Percentiles rank a stretch among this genome's conserved stretches.
Conservation (phyloP, 2,888 invertebrate species). For the Diogma glabrata region DNA sequence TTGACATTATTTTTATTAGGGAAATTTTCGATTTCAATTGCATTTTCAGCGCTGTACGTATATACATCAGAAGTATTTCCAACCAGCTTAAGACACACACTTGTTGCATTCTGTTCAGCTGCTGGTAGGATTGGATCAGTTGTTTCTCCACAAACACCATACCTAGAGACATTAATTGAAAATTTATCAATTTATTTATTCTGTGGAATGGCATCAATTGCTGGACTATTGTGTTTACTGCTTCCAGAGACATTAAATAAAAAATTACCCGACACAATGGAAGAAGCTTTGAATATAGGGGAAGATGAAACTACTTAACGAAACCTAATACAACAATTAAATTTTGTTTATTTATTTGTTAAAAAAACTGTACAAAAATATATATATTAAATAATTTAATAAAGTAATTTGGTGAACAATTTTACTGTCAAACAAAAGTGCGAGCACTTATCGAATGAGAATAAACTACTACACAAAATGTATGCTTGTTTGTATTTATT, state of each 20-base stretch:
- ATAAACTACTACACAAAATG: no score
- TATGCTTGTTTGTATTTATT: no score
- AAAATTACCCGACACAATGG: slow-evolving; percentile 43
- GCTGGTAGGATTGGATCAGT: slow-evolving; percentile 58
- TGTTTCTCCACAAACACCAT: slow-evolving; percentile 58
- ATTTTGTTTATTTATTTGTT: no score
- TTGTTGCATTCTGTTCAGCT: slow-evolving; percentile 56
- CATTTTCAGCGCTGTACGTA: slow-evolving; percentile 54
- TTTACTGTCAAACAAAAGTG: no score
- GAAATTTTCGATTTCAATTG: slow-evolving; percentile 52
- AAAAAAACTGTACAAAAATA: no score
- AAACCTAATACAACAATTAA: no score
- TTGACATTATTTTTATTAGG: slow-evolving; percentile 43
- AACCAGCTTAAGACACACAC: slow-evolving; percentile 50
- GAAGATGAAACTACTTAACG: no score
- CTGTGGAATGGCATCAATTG: slow-evolving; percentile 38
- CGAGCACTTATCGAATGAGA: no score
- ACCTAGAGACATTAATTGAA: slow-evolving; percentile 30
- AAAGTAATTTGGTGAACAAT: no score
- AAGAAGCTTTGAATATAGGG: slow-evolving; percentile 38
- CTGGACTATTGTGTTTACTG: slow-evolving; percentile 40
- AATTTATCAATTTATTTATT: slow-evolving; percentile 42
- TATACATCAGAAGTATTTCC: slow-evolving; percentile 63
- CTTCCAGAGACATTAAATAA: slow-evolving; percentile 46
- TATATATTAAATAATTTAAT: no score